Conservation (phyloP, 2,888 invertebrate species). For the Agrochola lota region DNA sequence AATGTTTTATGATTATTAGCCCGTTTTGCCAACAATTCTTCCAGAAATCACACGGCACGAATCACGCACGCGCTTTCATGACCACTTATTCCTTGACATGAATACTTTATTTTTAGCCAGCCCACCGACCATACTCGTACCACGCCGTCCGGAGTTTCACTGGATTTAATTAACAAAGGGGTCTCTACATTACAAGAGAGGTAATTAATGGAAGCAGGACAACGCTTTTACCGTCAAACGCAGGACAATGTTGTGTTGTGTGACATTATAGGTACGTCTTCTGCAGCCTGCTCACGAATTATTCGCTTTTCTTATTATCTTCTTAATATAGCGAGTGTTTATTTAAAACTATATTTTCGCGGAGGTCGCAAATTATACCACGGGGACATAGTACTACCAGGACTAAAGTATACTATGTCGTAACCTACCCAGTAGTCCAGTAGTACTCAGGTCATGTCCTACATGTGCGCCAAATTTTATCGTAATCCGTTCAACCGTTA, state of each 20-base stretch:
- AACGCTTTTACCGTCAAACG: not conserved
- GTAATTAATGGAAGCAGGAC: constrained; percentile 1
- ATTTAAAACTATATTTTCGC: not conserved
- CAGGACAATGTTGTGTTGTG: not conserved
- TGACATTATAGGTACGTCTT: constrained; percentile 2
- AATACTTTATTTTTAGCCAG: not conserved
- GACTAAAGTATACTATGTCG: not conserved
- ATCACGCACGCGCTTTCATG: not conserved
- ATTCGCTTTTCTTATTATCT: not conserved
- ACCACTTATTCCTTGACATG: not conserved
- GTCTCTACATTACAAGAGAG: not conserved
- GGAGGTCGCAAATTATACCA: not conserved
- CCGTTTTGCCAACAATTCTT: not conserved
- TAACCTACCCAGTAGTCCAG: not conserved
- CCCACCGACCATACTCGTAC: not conserved
- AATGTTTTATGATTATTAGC: not conserved
- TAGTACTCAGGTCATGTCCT: not conserved
- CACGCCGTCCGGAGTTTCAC: not conserved
- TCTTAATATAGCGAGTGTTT: not conserved
- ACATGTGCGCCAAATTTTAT: not conserved
- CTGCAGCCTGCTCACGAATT: not conserved
- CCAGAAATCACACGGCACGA: not conserved
- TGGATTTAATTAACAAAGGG: not conserved
- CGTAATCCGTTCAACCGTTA: too few species aligned
- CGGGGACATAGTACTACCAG: not conserved